These are phyloP conservation scores for Sialis lutaria DNA, from an alignment of 2,888 invertebrate species.

Conservation along the genomic window DNA sequence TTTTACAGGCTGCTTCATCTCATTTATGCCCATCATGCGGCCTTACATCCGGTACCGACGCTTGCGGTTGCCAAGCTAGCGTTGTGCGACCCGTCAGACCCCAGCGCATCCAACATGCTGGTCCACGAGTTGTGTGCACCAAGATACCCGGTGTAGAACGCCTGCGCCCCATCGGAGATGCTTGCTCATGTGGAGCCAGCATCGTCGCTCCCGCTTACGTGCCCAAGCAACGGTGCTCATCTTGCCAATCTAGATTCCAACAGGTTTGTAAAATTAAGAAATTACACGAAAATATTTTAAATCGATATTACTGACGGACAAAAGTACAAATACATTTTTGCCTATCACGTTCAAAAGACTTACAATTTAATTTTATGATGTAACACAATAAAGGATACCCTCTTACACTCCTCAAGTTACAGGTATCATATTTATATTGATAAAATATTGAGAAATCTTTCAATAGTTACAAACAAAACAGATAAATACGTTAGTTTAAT, in stretches of 20 bases:
- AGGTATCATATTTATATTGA: no score
- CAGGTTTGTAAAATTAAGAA: not conserved
- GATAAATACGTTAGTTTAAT: no score
- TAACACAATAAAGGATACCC: no score
- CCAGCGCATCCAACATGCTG: constrained; percentile 9
- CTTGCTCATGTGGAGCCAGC: constrained; percentile 18
- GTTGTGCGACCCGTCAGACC: constrained; percentile 20
- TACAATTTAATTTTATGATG: no score
- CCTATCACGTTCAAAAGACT: no score
- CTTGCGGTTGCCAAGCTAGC: constrained; percentile 15
- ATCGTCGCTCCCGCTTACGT: constrained; percentile 21
- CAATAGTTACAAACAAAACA: no score
- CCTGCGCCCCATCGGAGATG: constrained; percentile 16
- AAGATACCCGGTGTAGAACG: constrained; percentile 9
- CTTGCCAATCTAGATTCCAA: constrained; percentile 7
- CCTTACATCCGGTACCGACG: constrained; percentile 16
- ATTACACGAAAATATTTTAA: no score
- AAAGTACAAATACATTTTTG: no score
- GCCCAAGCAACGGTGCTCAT: constrained; percentile 17
- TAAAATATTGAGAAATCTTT: no score
- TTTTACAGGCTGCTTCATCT: not conserved
- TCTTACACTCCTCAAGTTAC: no score
- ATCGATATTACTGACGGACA: no score
- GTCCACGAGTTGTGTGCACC: constrained; percentile 13
- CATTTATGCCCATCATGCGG: constrained; percentile 12